Evolutionary conservation across 2,797 vertebrate genomes (phyloP).

Genomic region (Centropyge bicolor): DNA sequence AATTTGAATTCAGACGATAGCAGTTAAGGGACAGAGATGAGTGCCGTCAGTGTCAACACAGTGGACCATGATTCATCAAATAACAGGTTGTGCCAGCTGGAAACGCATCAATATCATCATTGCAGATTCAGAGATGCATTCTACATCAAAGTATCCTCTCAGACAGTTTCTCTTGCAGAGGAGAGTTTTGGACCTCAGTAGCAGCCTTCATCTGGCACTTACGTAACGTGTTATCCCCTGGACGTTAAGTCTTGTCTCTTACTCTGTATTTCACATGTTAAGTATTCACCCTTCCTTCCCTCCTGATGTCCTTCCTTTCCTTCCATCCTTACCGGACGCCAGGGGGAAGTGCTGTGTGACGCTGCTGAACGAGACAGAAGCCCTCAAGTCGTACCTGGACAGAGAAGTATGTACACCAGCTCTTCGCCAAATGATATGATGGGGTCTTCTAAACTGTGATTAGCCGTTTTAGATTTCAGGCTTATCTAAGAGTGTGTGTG

Average conservation of each 20-base stretch:
- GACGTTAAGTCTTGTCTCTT: constrained; percentile 10
- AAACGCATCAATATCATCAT: constrained; percentile 29
- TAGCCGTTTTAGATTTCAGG: constrained; percentile 43
- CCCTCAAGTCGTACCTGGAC: constrained; percentile 97
- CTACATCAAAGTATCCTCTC: constrained; percentile 30
- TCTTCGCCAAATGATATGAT: not conserved
- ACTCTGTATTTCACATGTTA: constrained; percentile 22
- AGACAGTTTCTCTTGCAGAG: constrained; percentile 19
- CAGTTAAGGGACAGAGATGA: constrained; percentile 18
- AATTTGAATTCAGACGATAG: constrained; percentile 43
- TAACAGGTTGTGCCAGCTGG: constrained; percentile 25
- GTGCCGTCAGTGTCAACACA: constrained; percentile 6
- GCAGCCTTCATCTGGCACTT: constrained; percentile 40
- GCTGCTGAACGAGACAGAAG: constrained; percentile 97
- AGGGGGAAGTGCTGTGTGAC: constrained; percentile 99
- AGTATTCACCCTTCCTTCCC: not conserved
- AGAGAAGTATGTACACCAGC: constrained; percentile 88
- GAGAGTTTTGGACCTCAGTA: not conserved
- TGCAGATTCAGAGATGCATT: constrained; percentile 18
- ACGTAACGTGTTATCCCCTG: constrained; percentile 21
- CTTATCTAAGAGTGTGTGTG: constrained; percentile 32
- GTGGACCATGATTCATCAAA: constrained; percentile 30
- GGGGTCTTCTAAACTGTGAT: constrained; percentile 31
- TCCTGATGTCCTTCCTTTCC: constrained; percentile 2
- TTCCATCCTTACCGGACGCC: constrained; percentile 50